Percentiles rank a stretch among this genome's conserved stretches.
Conservation (phyloP, 2,797 vertebrate genomes). For the Clamator glandarius region DNA sequence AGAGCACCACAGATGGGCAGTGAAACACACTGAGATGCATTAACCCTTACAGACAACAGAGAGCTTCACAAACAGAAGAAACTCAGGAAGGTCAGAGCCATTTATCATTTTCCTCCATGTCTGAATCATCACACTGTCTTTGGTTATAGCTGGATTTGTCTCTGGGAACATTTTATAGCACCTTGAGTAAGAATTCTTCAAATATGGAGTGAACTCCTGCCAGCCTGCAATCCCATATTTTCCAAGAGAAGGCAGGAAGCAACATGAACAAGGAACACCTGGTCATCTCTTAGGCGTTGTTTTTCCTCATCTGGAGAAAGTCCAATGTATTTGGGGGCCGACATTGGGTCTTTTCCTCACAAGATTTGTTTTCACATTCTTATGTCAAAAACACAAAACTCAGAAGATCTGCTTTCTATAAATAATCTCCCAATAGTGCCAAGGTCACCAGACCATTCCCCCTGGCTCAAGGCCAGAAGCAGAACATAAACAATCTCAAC, state of each 20-base stretch:
- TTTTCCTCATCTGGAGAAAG: conserved; percentile 26
- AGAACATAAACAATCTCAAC: conserved; percentile 41
- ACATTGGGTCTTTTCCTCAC: background rate
- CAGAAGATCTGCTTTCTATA: conserved; percentile 35
- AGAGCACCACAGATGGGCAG: background rate
- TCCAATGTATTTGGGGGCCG: background rate
- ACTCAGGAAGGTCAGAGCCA: background rate
- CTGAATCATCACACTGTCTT: background rate
- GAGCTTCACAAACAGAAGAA: background rate
- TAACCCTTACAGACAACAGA: background rate
- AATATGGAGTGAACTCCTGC: background rate
- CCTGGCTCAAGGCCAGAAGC: background rate
- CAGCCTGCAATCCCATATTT: background rate
- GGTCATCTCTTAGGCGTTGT: background rate
- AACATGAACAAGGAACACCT: background rate
- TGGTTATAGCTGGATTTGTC: background rate
- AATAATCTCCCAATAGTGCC: conserved; percentile 38
- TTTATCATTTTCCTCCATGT: background rate
- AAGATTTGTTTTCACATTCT: conserved; percentile 7
- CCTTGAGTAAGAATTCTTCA: background rate
- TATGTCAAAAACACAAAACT: conserved; percentile 33
- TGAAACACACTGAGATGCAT: background rate
- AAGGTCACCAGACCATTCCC: background rate
- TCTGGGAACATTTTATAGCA: background rate
- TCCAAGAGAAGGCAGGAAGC: background rate